Base-by-base conservation (phyloP, 2,797 vertebrate species). In the Sebastes melanostomus region DNA sequence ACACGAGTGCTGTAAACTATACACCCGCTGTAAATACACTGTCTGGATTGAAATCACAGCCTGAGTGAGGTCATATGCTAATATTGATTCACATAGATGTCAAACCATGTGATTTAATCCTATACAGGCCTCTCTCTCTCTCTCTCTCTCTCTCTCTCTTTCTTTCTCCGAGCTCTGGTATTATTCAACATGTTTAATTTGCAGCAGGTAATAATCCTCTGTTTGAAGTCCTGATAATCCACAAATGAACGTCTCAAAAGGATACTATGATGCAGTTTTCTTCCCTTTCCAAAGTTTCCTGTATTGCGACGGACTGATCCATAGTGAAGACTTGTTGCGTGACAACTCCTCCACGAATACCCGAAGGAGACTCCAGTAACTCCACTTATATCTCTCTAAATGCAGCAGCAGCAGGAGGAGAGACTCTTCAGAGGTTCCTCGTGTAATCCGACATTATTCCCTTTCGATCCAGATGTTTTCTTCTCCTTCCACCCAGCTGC, bases 241-340 rank as follows among this genome's bases (percentile, higher is more conserved):
- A 60, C 0, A 30, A 50, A 38, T 0, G n/a, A 13, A 3, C n/a
- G 24, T 27, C 6, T 1, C 1, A 89, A 94, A 42, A 98, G 97
- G 98, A 99, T 99, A 99, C 96, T 91, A 96, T 94, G 55, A 94
- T 66, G 92, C 98, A 99, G 50, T 94, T 95, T 61, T 97, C 96
- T 0, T 81, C 95, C 4, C 61, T 84, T 5, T 85, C 88, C 87
- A 99, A 93, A 80, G 96, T 95, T 92, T 98, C 97, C 85, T 98
- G 97, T 90, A 99, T 96, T 1, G 96, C 97, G 50, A 96, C 94
- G 24, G 98, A 98, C 87, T 98, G 97, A 91, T 99, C 98, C 98
- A 99, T 98, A 4, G 65, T 52, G 69, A 61, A n/a, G 55, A 72
- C 34, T 24, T 16, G 46, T 20, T 16, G 46, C 18, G 54, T 38